phyloP scores from a whole-genome alignment of 1,140 invertebrate species.

The Charaxes varanes region DNA sequence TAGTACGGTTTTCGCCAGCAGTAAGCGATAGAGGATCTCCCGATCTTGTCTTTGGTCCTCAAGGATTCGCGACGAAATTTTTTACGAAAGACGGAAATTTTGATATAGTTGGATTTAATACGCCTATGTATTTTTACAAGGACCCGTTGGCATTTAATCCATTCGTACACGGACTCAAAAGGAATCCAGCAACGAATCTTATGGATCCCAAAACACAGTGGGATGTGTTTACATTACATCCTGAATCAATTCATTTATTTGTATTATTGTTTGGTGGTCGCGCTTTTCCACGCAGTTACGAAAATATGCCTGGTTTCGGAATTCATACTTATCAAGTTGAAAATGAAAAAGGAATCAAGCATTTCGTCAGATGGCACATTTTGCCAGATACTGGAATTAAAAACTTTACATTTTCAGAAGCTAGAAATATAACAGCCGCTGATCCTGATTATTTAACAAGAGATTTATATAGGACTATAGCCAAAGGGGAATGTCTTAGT shows the following conservation, averaged over 20 bases:
- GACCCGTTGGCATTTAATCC: conserved; percentile 80
- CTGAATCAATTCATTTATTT: conserved; percentile 84
- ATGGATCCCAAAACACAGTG: conserved; percentile 90
- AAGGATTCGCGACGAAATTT: conserved; percentile 1
- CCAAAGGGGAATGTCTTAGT: conserved; percentile 79
- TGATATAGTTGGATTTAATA: conserved; percentile 73
- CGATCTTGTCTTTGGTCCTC: conserved; percentile 76
- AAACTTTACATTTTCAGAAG: conserved; percentile 75
- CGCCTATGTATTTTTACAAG: conserved; percentile 83
- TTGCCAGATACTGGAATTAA: conserved; percentile 83
- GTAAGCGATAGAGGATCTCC: conserved; percentile 91
- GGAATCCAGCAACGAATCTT: conserved; percentile 82
- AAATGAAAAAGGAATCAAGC: conserved; percentile 75
- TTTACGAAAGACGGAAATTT: conserved; percentile 1
- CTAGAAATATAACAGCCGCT: conserved; percentile 74
- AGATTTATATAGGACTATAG: conserved; percentile 86
- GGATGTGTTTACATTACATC: conserved; percentile 91
- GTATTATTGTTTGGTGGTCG: conserved; percentile 83
- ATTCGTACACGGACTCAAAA: conserved; percentile 79
- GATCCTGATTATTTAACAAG: conserved; percentile 84
- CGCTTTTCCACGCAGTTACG: conserved; percentile 90
- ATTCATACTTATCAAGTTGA: conserved; percentile 83
- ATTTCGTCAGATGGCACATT: conserved; percentile 85
- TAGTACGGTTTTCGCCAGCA: conserved; percentile 85
- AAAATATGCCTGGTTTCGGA: conserved; percentile 81